Conservation (phyloP, 1,140 invertebrate genomes). For the Galendromus occidentalis region DNA sequence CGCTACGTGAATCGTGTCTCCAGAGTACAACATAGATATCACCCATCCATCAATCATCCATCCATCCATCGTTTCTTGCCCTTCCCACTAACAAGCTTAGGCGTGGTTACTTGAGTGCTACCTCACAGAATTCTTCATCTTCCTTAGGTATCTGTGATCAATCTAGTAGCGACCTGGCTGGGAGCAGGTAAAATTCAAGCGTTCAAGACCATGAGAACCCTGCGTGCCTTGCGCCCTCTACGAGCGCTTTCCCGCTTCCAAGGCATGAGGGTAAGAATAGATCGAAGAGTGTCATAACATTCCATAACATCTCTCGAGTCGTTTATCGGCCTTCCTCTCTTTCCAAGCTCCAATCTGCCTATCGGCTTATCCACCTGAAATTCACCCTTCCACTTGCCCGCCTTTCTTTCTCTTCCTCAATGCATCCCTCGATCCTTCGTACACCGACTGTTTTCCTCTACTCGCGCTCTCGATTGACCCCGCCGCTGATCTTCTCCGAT, state of each 20-base stretch:
- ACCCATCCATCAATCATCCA: not conserved
- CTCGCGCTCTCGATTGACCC: too few relatives aligned
- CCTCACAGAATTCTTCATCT: conserved; percentile 14
- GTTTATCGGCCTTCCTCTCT: too few relatives aligned
- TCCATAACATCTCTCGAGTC: too few relatives aligned
- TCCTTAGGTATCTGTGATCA: conserved; percentile 79
- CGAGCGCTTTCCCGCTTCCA: conserved; percentile 91
- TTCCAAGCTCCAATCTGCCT: too few relatives aligned
- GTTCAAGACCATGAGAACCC: conserved; percentile 92
- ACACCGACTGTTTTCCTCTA: not conserved
- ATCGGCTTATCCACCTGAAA: too few relatives aligned
- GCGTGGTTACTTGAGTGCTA: not conserved
- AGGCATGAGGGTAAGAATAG: conserved; percentile 81
- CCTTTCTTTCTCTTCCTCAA: not conserved
- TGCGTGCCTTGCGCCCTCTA: conserved; percentile 76
- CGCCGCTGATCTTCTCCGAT: too few relatives aligned
- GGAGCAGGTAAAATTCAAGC: conserved; percentile 87
- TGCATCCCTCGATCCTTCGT: not conserved
- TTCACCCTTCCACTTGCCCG: not conserved
- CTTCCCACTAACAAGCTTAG: too few relatives aligned
- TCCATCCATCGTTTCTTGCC: not conserved
- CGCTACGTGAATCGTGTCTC: not conserved
- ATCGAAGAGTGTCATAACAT: not conserved
- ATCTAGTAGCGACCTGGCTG: conserved; percentile 79
- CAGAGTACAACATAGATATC: conserved; percentile 7